Evolutionary conservation across 2,113 vertebrate species (phyloP), one percentile per base, ranked within the genome.

Genomic region (Raja brachyura): DNA sequence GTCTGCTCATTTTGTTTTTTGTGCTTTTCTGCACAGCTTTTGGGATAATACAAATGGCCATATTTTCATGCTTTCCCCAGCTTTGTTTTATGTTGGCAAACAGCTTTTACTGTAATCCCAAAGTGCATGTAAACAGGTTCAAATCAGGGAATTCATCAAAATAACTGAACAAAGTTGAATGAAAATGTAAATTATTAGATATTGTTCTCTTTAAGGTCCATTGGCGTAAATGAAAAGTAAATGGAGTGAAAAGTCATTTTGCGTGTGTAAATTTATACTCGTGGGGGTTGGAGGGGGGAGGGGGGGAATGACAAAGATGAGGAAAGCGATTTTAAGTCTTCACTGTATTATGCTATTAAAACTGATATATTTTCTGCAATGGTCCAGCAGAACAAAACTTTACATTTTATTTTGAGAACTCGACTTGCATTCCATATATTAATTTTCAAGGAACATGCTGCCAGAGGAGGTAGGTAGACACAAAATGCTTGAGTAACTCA

Each of bases 191-290:
- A 54, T 92, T 73, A 54, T 73, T 8, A 73, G 14, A 73, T 11
- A 74, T 92, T 92, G 68, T 92, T 73, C 93, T 77, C 48, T 74
- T 93, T 93, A 14, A 73, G 33, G 25, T 93, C 79, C 13, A 86
- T 81, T 56, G 81, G 16, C 5, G 59, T 59, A 39, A 56, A 48
- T 73, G 79, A 54, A 86, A 66, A 86, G 66, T 93, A 93, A 93
- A 93, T 93, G 93, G 79, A 93, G 79, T 93, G 79, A 25, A n/a
- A 74, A 86, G 31, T n/a, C 79, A 83, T 93, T 85, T 85, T 68
- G 54, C 22, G 61, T 73, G 39, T 75, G 0, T 56, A 93, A 22
- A 68, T 83, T 93, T 70, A 68, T 74, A 63, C 11, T 5, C 22
- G 18, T 2, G 70, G 20, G 93, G 39, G 39, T 0, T 48, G 39